Evolutionary conservation across 2,888 invertebrate species (phyloP), one percentile per base, ranked within the genome.

Genomic region (Tinea pellionella): DNA sequence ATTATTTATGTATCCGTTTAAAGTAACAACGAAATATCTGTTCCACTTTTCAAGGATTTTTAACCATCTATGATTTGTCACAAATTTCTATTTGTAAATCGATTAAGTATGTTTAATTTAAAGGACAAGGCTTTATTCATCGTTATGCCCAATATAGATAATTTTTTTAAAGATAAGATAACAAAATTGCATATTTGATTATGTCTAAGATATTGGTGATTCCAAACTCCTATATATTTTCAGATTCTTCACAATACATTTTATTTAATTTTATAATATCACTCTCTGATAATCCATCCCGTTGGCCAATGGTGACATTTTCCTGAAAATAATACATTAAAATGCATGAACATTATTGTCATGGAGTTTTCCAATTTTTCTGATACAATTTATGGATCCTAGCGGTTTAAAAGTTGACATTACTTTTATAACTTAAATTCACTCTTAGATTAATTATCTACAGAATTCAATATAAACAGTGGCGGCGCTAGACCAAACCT

Each of bases 241-340:
- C 53, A 24, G 53, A 30, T 57, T 57, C 57, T 15, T 75, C 70
- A 62, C 85, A 86, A 62, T 86, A 86, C 86, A 86, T 86, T 72
- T 68, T 80, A 59, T 78, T 80, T 18, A 86, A 63, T 63, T 87
- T 87, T 16, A 68, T 19, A 61, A 85, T 68, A 64, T 87, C 86
- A 32, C 74, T 74, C 60, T 78, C 76, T 2, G 85, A 84, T 67
- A 86, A 64, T 55, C 81, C 81, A n/a, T 67, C 64, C 64, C 86
- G 73, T 69, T 84, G 86, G 0, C 85, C 86, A 56, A 86, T 77
- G 24, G 62, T 69, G 11, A 69, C 78, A 63, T 75, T 72, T 60
- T 78, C 76, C 86, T 86, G 68, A 56, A 71, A 74, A 24, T n/a
- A n/a, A n/a, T 62, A 61, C n/a, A 63, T 62, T 18, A 30, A 37